These are phyloP conservation scores for Synergus japonicus DNA, from an alignment of 2,888 invertebrate genomes.

Conservation along the genomic window DNA sequence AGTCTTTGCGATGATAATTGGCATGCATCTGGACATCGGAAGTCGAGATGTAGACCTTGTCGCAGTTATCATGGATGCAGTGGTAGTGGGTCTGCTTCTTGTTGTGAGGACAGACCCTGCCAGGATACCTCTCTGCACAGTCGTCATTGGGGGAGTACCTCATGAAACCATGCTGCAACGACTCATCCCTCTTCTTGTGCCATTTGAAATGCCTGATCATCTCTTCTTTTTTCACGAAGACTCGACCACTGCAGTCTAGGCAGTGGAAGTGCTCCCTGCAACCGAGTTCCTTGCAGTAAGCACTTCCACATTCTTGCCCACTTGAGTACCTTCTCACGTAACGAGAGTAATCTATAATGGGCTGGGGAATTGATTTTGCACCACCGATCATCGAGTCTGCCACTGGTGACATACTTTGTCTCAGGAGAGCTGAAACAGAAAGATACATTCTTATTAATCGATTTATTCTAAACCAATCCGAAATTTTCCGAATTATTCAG, in stretches of 20 bases:
- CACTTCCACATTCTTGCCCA: constrained; percentile 89
- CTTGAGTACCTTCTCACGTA: constrained; percentile 92
- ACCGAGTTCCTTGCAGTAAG: constrained; percentile 92
- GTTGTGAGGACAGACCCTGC: constrained; percentile 90
- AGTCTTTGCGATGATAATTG: constrained; percentile 98
- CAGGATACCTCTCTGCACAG: constrained; percentile 90
- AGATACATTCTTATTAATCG: not conserved
- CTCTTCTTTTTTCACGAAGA: constrained; percentile 98
- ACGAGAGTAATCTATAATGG: constrained; percentile 91
- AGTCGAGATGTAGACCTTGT: constrained; percentile 98
- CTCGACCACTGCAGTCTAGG: constrained; percentile 87
- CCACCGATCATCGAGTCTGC: constrained; percentile 73
- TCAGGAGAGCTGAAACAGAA: constrained; percentile 79
- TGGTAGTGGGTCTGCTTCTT: constrained; percentile 97
- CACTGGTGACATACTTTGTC: constrained; percentile 78
- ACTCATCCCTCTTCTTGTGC: constrained; percentile 99
- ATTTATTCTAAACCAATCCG: not conserved
- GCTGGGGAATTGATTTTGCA: constrained; percentile 80
- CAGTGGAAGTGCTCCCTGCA: constrained; percentile 98
- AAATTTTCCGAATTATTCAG: no score
- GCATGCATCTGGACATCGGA: constrained; percentile 99
- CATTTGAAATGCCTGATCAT: constrained; percentile 99
- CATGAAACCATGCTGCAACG: constrained; percentile 96
- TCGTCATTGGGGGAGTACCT: constrained; percentile 97
- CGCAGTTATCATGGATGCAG: constrained; percentile 95